Conservation (phyloP, 2,797 vertebrate genomes). For the Phataginus tricuspis region DNA sequence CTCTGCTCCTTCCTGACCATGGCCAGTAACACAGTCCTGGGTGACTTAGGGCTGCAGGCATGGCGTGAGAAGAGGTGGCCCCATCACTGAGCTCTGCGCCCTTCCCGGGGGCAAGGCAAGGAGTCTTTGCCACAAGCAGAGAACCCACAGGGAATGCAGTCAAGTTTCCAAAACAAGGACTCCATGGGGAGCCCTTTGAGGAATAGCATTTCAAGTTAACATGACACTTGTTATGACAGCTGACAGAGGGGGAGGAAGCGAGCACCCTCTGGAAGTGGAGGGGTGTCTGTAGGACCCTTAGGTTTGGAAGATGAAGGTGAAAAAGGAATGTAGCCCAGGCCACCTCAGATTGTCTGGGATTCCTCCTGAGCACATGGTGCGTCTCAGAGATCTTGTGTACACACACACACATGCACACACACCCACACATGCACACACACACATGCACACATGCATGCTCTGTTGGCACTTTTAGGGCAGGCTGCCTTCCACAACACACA, state of each 20-base stretch:
- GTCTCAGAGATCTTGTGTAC: background rate
- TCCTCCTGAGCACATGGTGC: background rate
- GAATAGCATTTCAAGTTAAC: background rate
- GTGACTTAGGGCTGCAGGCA: accelerated
- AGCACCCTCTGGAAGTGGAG: background rate
- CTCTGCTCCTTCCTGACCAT: accelerated
- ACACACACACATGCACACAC: background rate
- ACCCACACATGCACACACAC: too few species aligned
- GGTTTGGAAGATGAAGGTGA: background rate
- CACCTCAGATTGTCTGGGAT: background rate
- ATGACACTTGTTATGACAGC: background rate
- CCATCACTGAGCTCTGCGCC: background rate
- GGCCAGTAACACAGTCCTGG: too few species aligned
- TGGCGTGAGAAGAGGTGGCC: background rate
- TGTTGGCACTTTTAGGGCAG: background rate
- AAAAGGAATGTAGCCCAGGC: background rate
- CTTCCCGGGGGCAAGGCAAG: accelerated
- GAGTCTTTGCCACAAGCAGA: background rate
- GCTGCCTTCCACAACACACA: background rate
- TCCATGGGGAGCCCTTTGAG: background rate
- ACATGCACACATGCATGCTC: background rate
- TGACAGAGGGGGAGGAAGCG: background rate
- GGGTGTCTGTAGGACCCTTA: background rate
- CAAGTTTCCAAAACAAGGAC: constrained; percentile 21
- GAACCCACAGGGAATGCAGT: background rate